Conservation (phyloP, 2,888 invertebrate species). For the Ichneumon xanthorius region DNA sequence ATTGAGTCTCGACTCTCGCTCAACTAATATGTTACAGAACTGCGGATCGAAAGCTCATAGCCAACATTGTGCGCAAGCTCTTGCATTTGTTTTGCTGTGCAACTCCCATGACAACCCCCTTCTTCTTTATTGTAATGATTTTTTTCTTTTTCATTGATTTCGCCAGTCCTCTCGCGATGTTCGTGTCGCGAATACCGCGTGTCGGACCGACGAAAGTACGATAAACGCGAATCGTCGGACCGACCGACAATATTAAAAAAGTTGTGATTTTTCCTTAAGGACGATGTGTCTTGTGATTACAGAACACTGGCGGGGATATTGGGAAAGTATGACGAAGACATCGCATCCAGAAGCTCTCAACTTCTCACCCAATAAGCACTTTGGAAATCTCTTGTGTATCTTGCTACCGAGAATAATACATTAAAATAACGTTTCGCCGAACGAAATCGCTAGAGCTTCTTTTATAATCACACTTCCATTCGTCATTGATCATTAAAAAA, state of each 20-base stretch:
- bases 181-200: background rate
- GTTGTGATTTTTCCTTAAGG: background rate
- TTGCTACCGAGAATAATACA: conserved; percentile 11
- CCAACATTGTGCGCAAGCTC: no score
- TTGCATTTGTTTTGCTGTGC: no score
- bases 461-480: background rate
- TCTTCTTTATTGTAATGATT: background rate
- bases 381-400: background rate
- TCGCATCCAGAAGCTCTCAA: background rate
- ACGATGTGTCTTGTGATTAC: background rate
- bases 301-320: background rate
- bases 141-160: background rate
- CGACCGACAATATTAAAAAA: background rate
- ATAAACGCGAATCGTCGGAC: background rate
- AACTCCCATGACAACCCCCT: no score
- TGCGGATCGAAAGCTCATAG: no score
- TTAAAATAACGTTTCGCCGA: background rate
- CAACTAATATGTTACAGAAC: no score
- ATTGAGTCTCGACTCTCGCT: background rate
- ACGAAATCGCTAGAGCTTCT: background rate
- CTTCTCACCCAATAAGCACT: background rate
- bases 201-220: background rate
- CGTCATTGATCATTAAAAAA: conserved; percentile 4
- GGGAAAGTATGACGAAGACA: background rate
- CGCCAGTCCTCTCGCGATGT: background rate